Evolutionary conservation across 2,888 invertebrate species (phyloP).

Genomic region (Rhagonycha fulva): DNA sequence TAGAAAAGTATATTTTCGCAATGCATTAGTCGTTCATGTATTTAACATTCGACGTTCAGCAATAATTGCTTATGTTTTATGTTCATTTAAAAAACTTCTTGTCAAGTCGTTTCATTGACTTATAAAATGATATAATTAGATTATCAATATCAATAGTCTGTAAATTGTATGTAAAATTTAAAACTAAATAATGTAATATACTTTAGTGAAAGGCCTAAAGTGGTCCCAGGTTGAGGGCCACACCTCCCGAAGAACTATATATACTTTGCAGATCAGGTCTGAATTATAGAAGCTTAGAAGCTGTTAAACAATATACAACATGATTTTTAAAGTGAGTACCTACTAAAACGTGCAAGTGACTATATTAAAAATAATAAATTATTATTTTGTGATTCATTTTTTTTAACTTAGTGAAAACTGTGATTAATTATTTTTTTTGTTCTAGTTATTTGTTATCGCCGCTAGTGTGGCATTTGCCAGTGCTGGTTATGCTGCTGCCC

Average conservation of each 20-base stretch:
- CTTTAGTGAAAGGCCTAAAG: constrained; percentile 28
- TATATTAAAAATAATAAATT: not conserved
- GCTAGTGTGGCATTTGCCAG: constrained; percentile 31
- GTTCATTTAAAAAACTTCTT: not conserved
- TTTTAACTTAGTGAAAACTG: not conserved
- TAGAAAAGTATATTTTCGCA: not conserved
- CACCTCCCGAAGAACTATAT: constrained; percentile 29
- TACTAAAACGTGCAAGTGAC: not conserved
- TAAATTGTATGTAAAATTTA: not conserved
- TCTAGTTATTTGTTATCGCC: constrained; percentile 34
- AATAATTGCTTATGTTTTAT: not conserved
- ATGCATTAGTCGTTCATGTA: not conserved
- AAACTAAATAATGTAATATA: constrained; percentile 9
- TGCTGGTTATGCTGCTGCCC: constrained; percentile 24
- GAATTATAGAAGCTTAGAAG: constrained; percentile 12
- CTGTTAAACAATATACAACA: constrained; percentile 17
- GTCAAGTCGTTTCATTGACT: not conserved
- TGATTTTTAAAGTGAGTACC: constrained; percentile 32
- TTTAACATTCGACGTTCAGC: not conserved
- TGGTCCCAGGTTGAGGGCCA: constrained; percentile 28
- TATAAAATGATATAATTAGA: not conserved
- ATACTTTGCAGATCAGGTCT: constrained; percentile 24
- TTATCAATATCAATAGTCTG: not conserved
- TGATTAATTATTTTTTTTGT: constrained; percentile 17
- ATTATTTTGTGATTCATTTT: not conserved